Conservation (phyloP, 2,113 vertebrate genomes). For the Semicossyphus pulcher region DNA sequence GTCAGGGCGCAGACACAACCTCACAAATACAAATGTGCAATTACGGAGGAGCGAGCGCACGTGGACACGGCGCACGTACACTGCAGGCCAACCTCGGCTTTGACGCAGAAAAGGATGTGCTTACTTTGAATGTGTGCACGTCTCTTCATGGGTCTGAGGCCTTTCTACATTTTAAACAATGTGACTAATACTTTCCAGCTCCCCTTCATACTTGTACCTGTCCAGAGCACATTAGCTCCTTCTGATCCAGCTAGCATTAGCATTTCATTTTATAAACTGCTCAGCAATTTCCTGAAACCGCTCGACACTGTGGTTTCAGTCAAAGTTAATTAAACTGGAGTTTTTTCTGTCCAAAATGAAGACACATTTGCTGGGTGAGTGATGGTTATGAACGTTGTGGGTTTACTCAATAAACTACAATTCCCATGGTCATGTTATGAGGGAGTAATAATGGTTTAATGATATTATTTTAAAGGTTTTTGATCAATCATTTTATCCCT, state of each 20-base stretch:
- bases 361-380: not conserved
- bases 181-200: not conserved
- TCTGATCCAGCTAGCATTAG: not conserved
- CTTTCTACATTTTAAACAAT: too few species aligned
- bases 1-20: constrained; percentile 26
- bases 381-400: not conserved
- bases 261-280: not conserved
- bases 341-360: not conserved
- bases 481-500: too few species aligned
- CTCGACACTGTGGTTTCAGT: not conserved
- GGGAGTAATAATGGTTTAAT: not conserved
- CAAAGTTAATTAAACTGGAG: not conserved
- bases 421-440: not conserved
- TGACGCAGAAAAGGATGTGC: not conserved
- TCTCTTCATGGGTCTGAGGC: not conserved
- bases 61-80: constrained; percentile 9
- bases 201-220: not conserved
- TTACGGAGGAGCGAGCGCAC: constrained; percentile 38
- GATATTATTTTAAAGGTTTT: not conserved
- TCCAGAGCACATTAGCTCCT: not conserved
- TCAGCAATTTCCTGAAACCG: not conserved
- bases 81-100: constrained; percentile 11
- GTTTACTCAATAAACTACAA: not conserved
- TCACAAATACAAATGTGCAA: constrained; percentile 62
- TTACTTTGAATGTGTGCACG: not conserved